These are phyloP conservation scores for Dryobota labecula DNA, from an alignment of 2,888 invertebrate genomes.

Conservation along the genomic window DNA sequence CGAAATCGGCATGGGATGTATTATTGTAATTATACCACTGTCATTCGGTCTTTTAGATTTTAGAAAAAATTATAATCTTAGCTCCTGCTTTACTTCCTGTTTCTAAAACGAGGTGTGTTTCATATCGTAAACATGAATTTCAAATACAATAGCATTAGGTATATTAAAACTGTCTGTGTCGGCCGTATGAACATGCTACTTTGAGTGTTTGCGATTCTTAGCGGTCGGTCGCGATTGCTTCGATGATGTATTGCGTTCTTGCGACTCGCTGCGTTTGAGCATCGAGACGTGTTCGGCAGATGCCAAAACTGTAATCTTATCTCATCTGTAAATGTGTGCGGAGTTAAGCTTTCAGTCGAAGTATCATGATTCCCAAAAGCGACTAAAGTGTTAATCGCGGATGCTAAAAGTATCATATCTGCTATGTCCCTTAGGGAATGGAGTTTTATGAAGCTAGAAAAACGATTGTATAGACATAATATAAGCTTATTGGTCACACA, in stretches of 20 bases:
- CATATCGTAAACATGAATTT: neutral
- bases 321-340: neutral
- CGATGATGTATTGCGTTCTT: neutral
- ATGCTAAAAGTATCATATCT: conserved; percentile 2
- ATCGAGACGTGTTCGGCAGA: neutral
- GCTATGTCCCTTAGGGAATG: too few relatives aligned
- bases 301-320: too few relatives aligned
- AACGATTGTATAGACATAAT: conserved; percentile 31
- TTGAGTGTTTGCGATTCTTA: neutral
- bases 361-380: neutral
- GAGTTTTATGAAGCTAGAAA: neutral
- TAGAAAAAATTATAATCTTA: neutral
- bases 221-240: neutral
- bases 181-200: neutral
- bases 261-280: neutral
- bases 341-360: neutral
- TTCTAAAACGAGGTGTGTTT: neutral
- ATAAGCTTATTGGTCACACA: conserved; percentile 1
- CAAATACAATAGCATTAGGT: neutral
- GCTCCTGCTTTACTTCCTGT: conserved; percentile 11
- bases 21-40: neutral
- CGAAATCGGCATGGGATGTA: too few relatives aligned
- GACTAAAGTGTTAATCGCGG: neutral
- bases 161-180: neutral
- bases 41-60: neutral